Evolutionary conservation across 2,888 invertebrate genomes (phyloP).

Genomic region (Desoria tigrina): DNA sequence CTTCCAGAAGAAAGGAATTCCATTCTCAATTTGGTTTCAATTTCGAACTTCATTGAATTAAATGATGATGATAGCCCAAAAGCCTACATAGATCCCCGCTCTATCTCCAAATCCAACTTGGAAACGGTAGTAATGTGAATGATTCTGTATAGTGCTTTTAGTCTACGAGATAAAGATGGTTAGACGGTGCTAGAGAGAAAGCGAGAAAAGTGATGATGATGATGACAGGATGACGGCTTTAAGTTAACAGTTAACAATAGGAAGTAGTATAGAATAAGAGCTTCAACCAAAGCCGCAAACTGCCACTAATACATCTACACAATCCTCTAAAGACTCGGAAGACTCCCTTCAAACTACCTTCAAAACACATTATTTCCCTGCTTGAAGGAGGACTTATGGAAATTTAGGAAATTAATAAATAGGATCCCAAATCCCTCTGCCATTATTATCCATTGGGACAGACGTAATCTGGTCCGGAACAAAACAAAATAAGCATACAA

Average conservation of each 20-base stretch:
- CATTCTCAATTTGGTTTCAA: constrained; percentile 25
- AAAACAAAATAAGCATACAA: too few species aligned
- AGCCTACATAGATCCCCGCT: not conserved
- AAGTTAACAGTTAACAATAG: too few species aligned
- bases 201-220: constrained; percentile 15
- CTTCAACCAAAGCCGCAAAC: constrained; percentile 13
- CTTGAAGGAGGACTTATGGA: too few species aligned
- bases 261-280: not conserved
- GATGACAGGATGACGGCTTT: not conserved
- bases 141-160: too few species aligned
- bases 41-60: constrained; percentile 23
- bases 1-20: constrained; percentile 14
- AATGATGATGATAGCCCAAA: constrained; percentile 3
- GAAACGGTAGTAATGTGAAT: not conserved
- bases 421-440: too few species aligned
- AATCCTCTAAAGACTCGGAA: too few species aligned
- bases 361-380: too few species aligned
- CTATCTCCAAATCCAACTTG: too few species aligned
- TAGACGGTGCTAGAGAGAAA: not conserved
- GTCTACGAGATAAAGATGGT: too few species aligned
- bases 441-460: too few species aligned
- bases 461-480: too few species aligned
- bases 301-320: constrained; percentile 14
- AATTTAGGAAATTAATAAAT: too few species aligned
- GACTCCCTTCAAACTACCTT: not conserved